Base-by-base conservation (phyloP, 2,113 vertebrate species). In the Phyllostomus discolor region DNA sequence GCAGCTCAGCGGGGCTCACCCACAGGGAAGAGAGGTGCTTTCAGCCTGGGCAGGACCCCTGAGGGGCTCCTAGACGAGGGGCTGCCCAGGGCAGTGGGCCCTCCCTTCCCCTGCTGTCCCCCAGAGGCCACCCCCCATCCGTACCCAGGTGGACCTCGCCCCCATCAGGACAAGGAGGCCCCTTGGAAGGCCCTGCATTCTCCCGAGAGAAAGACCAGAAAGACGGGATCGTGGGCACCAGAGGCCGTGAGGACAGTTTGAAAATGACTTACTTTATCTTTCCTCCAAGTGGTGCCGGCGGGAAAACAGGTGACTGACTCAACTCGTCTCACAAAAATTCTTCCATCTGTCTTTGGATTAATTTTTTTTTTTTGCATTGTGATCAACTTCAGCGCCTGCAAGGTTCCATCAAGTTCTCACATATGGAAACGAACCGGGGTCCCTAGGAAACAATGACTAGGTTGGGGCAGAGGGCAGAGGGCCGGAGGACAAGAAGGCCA, bases 221-320 rank as follows among this genome's bases (percentile, higher is more conserved):
- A 78, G 38, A 43, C n/a, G 0, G 1, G 15, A 41, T 43, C 10
- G 7, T 12, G 17, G 5, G 14, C 72, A 19, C 46, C 52, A 43
- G 35, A 87, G 16, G 10, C 41, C 0, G 22, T 24, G 52, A 33
- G 4, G n/a, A 31, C 24, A 38, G 41, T 35, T 35, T 88, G 90
- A 92, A 98, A 96, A 85, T 10, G 28, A 97, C 98, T 98, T 93
- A 98, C 98, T 98, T 97, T 54, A 97, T 92, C 52, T 98, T 96
- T 64, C 96, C 95, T 97, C 97, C 75, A 1, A 98, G 97, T 0
- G 94, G 91, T 28, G 95, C 95, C 78, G 95, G 98, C 90, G 94
- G 96, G 88, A 97, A 98, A 98, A 95, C 59, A 41, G 96, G 93
- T 17, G 94, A 95, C 7, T 78, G 69, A 78, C 98, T 59, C 2